Evolutionary conservation across 2,888 invertebrate species (phyloP), one percentile per base, ranked within the genome.

Genomic region (Exephanes ischioxanthus): DNA sequence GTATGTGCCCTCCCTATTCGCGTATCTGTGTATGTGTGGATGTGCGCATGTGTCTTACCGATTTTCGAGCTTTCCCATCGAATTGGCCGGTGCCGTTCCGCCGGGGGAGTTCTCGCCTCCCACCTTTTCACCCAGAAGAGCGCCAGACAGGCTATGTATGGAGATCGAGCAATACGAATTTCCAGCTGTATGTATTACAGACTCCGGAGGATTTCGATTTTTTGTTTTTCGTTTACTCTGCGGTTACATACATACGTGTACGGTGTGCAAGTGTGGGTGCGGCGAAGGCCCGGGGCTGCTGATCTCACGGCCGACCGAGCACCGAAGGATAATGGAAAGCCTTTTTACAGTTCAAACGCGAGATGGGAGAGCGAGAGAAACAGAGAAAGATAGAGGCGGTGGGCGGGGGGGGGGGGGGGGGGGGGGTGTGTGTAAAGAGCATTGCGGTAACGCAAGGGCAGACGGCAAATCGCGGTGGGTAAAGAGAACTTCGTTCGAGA

Each of bases 241-340:
- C 9, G 41, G 51, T 79, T 58, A 51, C 66, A 22, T 53, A 66
- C 63, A 51, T 73, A 61, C 45, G 77, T 71, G 45, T 58, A 11
- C 51, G 58, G 19, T 37, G 63, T 0, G 53, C 26, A 66, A 19
- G 51, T 41, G 7, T 75, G 19, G 70, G 58, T 78, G 26, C n/a
- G 61, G 45, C 19, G 67, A 53, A 26, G 16, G 45, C 37, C 75
- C 37, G 11, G 45, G 55, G 70, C 55, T 58, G 58, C 76, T 80
- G 84, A 84, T 80, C 80, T 80, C 75, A 84, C 58, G 76, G 80
- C 67, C 80, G 80, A 84, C 45, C 80, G 79, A 77, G 77, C 61
- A 61, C 53, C 72, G 67, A 77, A 77, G 77, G 80, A 84, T 84
- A 84, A 84, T 84, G 80, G 77, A 84, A 84, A 84, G 67, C 76